These are phyloP conservation scores for Alviniconcha strummeri DNA, from an alignment of 2,888 invertebrate species.

Conservation along the genomic window DNA sequence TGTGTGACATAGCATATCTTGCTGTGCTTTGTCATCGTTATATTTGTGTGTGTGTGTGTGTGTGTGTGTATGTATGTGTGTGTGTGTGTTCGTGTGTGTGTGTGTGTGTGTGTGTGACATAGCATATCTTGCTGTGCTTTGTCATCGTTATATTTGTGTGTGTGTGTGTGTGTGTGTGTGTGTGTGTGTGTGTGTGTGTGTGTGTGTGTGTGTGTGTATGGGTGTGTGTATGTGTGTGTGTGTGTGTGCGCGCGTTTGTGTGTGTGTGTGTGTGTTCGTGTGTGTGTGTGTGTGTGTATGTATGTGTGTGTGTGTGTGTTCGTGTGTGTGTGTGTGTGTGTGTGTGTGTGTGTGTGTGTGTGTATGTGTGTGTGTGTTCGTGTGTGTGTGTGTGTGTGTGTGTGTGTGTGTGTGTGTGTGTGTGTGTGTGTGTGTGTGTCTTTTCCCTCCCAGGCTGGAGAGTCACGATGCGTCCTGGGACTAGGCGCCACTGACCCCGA, in stretches of 20 bases:
- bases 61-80: background rate
- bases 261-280: background rate
- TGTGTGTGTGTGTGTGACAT: too few relatives aligned
- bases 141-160: background rate
- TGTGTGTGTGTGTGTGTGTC: conserved; percentile 5
- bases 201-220: conserved; percentile 2
- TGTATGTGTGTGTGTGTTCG: background rate
- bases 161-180: conserved; percentile 11
- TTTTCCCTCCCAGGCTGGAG: conserved; percentile 19
- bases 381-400: conserved; percentile 11
- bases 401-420: conserved; percentile 11
- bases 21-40: too few relatives aligned
- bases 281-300: conserved; percentile 4
- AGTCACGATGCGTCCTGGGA: conserved; percentile 7
- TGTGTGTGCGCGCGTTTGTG: background rate
- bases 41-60: background rate
- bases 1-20: too few relatives aligned
- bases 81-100: too few relatives aligned
- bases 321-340: conserved; percentile 13
- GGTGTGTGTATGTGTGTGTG: background rate
- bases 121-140: too few relatives aligned
- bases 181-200: conserved; percentile 11
- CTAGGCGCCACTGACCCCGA: conserved; percentile 28
- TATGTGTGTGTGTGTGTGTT: conserved; percentile 11
- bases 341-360: conserved; percentile 15